These are phyloP conservation scores for Nemurella pictetii DNA, from an alignment of 2,888 invertebrate species.

Conservation along the genomic window DNA sequence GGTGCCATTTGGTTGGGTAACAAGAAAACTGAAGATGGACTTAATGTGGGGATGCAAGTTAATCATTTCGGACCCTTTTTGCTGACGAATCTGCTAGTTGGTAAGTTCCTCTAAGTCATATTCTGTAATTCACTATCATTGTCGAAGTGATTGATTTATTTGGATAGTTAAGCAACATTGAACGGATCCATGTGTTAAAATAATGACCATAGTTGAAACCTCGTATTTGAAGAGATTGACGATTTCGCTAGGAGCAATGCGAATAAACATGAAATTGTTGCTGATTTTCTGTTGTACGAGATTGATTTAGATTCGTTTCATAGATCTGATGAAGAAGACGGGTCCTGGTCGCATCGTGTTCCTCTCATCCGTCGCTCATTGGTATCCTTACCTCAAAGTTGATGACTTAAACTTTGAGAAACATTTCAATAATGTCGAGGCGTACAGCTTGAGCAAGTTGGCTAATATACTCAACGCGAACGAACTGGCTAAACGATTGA, in stretches of 20 bases:
- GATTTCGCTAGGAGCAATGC: no score
- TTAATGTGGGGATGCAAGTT: slow-evolving; percentile 68
- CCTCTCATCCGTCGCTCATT: slow-evolving; percentile 56
- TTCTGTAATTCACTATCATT: no score
- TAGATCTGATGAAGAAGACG: slow-evolving; percentile 52
- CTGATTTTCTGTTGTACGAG: no score
- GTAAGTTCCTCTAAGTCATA: no score
- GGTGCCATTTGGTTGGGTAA: slow-evolving; percentile 58
- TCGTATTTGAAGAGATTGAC: no score
- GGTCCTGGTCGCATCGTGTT: slow-evolving; percentile 55
- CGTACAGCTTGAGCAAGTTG: slow-evolving; percentile 57
- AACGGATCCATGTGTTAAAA: no score
- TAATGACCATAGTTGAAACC: no score
- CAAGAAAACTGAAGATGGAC: slow-evolving; percentile 63
- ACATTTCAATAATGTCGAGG: slow-evolving; percentile 47
- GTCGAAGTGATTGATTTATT: no score
- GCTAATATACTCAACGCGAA: slow-evolving; percentile 57
- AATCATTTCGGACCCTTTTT: slow-evolving; percentile 76
- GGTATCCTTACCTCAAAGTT: slow-evolving; percentile 50
- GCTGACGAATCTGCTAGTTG: slow-evolving; percentile 66
- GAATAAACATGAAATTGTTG: no score
- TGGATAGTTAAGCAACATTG: no score
- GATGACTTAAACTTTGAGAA: slow-evolving; percentile 43
- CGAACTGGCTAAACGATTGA: slow-evolving; percentile 54
- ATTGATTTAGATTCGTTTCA: not conserved